Base-by-base conservation (phyloP, 2,797 vertebrate species). In the Buceros bicornis region DNA sequence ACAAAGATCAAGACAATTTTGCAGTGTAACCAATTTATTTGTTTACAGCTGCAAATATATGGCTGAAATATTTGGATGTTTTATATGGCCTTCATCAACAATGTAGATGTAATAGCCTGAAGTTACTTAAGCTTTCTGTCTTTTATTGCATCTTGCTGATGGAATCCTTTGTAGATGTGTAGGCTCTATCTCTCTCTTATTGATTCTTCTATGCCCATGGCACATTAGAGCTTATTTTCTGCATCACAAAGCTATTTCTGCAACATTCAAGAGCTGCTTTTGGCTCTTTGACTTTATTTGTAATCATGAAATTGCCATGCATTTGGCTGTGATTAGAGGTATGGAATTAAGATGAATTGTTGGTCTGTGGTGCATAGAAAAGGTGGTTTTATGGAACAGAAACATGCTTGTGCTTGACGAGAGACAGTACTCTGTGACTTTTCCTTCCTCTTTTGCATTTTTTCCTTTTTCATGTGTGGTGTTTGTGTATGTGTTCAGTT, bases 81-180 rank as follows among this genome's bases (percentile, higher is more conserved):
- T 82, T 89, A 35, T 73, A 31, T 85, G 28, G 85, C 47, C 48
- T 89, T 96, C 90, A 90, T 93, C 91, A 85, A 69, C 73, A 80
- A 20, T 65, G 53, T 71, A 65, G 90, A 89, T 85, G 64, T 92
- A 93, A 96, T 92, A 90, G 96, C 96, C 96, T 94, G 79, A 83
- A 96, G 95, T 96, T 83, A 95, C 93, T 95, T 84, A 77, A 77
- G 96, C 91, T 95, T 95, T 94, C 60, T 92, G 14, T 85, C 92
- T 65, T 91, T 82, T 70, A 79, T 87, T 95, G 40, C 95, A 60
- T 74, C 86, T 90, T 87, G 54, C 91, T 95, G 96, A 93, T 82
- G 90, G 71, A 94, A 71, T 93, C 78, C 53, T 96, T 93, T 94
- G 86, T 96, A 80, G 67, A 94, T 81, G 57, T 65, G 81, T 90